Evolutionary conservation across 1,140 invertebrate genomes (phyloP).

Genomic region (Pristionchus pacificus): DNA sequence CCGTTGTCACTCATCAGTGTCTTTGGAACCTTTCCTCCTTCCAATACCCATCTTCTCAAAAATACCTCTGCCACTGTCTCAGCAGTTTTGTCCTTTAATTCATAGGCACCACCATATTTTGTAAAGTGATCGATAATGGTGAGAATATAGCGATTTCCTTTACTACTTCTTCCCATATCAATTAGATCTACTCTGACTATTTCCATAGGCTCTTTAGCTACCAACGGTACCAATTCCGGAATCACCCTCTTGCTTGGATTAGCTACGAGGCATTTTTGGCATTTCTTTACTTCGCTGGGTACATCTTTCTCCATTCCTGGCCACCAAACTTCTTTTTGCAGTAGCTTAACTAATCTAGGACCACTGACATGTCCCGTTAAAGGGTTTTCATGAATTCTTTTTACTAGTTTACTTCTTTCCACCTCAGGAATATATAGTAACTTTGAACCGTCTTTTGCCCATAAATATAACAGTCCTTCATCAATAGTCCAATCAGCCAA

Average conservation of each 20-base stretch:
- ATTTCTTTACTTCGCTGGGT: too few relatives aligned
- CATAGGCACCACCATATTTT: conserved; percentile 5
- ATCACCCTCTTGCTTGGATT: conserved; percentile 4
- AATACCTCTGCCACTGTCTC: conserved; percentile 7
- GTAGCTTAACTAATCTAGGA: neutral
- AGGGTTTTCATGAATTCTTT: neutral
- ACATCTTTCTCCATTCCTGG: neutral
- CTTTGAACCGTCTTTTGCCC: neutral
- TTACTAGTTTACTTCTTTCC: neutral
- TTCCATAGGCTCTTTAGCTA: neutral
- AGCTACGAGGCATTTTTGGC: neutral
- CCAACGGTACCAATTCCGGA: neutral
- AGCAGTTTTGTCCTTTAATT: conserved; percentile 11
- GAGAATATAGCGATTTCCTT: conserved; percentile 16
- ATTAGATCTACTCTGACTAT: conserved; percentile 15
- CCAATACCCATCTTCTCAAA: conserved; percentile 7
- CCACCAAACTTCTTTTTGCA: conserved; percentile 14
- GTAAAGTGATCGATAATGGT: conserved; percentile 16
- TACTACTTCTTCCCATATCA: conserved; percentile 10
- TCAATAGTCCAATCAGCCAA: too few relatives aligned
- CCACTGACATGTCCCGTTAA: conserved; percentile 7
- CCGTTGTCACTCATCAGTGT: conserved; percentile 6
- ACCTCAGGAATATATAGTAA: neutral
- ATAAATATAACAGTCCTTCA: too few relatives aligned
- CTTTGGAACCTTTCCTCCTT: conserved; percentile 7